phyloP scores from a whole-genome alignment of 2,113 vertebrate species.

The Lates calcarifer region DNA sequence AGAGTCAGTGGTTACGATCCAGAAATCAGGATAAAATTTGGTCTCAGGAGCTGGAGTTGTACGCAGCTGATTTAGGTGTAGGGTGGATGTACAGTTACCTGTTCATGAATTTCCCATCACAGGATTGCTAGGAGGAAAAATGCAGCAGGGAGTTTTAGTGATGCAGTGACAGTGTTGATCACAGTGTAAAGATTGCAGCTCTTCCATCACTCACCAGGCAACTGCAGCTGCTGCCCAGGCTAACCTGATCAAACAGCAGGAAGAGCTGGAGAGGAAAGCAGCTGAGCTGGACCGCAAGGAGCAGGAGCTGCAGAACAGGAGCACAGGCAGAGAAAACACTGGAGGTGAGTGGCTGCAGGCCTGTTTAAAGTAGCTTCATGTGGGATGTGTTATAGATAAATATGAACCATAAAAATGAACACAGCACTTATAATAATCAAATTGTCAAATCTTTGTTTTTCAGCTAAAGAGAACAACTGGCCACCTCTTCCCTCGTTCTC shows the following conservation, averaged over 20 bases:
- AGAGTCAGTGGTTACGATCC: not conserved
- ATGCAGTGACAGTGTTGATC: not conserved
- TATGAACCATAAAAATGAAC: not conserved
- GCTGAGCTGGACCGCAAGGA: constrained; percentile 96
- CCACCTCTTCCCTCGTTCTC: constrained; percentile 90
- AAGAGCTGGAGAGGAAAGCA: constrained; percentile 95
- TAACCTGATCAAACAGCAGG: constrained; percentile 93
- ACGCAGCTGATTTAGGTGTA: not conserved
- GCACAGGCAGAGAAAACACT: not conserved
- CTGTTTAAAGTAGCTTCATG: not conserved
- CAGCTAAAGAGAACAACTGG: constrained; percentile 97
- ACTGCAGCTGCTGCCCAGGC: constrained; percentile 89
- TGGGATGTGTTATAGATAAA: not conserved
- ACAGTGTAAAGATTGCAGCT: not conserved
- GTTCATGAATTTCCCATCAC: not conserved
- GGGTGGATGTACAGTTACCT: not conserved
- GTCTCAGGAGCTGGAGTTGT: not conserved
- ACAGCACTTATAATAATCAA: not conserved
- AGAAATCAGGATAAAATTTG: not conserved
- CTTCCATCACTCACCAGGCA: constrained; percentile 76
- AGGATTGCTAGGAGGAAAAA: not conserved
- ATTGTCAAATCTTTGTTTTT: not conserved
- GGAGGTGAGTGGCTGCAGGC: constrained; percentile 43
- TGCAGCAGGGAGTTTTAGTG: not conserved
- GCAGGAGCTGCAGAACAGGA: constrained; percentile 88